phyloP scores from a whole-genome alignment of 2,797 vertebrate species.

The Amblyopsis hoosieri region DNA sequence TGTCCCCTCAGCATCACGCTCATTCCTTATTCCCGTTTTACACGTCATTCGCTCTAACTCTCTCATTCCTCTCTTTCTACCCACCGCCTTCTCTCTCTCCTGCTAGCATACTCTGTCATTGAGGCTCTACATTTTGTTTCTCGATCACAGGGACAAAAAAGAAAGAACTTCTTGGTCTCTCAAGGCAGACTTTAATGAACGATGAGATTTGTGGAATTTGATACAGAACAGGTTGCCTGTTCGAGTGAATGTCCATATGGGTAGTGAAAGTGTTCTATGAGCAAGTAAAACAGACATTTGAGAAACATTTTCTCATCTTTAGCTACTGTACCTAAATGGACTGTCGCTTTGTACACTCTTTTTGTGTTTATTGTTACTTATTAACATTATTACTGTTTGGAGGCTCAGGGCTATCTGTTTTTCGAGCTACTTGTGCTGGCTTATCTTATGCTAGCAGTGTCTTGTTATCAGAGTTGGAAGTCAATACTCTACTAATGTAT shows the following conservation, averaged over 20 bases:
- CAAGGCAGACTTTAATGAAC: too few species aligned
- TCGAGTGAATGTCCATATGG: too few species aligned
- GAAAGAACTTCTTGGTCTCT: slow-evolving; percentile 45
- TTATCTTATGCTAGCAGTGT: slow-evolving; percentile 62
- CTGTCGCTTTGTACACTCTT: slow-evolving; percentile 12
- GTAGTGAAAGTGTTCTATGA: too few species aligned
- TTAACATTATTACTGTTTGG: slow-evolving; percentile 17
- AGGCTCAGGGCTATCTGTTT: slow-evolving; percentile 45
- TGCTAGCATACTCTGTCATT: slow-evolving; percentile 7
- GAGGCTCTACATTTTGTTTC: slow-evolving; percentile 10
- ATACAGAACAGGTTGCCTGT: too few species aligned
- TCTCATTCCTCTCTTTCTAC: slow-evolving; percentile 31
- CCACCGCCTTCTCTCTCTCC: slow-evolving; percentile 8
- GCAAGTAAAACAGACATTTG: too few species aligned
- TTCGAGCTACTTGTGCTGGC: slow-evolving; percentile 47
- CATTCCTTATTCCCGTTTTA: slow-evolving; percentile 71
- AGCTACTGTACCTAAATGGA: too few species aligned
- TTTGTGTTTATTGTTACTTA: slow-evolving; percentile 11
- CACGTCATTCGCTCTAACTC: slow-evolving; percentile 54
- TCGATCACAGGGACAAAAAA: slow-evolving; percentile 55
- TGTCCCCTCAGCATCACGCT: slow-evolving; percentile 62
- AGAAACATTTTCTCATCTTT: too few species aligned
- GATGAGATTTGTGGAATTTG: too few species aligned
- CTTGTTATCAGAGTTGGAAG: slow-evolving; percentile 67
- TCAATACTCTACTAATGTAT: slow-evolving; percentile 63